Evolutionary conservation across 2,113 vertebrate genomes (phyloP).

Genomic region (Hirundichthys speculiger): DNA sequence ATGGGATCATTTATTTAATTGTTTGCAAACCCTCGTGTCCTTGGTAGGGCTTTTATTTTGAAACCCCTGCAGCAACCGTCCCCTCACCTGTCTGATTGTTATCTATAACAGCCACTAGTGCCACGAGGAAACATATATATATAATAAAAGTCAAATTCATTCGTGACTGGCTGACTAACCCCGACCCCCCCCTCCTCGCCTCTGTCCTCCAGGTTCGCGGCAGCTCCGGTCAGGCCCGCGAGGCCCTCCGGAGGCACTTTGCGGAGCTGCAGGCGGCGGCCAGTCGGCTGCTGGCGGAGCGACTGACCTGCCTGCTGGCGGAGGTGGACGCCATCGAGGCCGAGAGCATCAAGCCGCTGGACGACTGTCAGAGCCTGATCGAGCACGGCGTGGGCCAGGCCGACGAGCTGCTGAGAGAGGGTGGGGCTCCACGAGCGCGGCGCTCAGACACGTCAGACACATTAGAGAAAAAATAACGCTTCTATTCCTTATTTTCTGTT

Average conservation of each 20-base stretch:
- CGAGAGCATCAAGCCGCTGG: constrained; percentile 67
- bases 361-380: constrained; percentile 74
- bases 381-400: constrained; percentile 75
- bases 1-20: no score
- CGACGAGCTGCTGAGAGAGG: constrained; percentile 73
- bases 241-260: constrained; percentile 70
- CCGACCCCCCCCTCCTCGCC: background rate
- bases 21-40: no score
- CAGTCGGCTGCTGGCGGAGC: constrained; percentile 57
- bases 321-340: constrained; percentile 73
- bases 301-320: constrained; percentile 50
- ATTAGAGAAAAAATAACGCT: background rate
- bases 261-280: constrained; percentile 60
- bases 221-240: constrained; percentile 72
- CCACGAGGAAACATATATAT: no score
- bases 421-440: constrained; percentile 19
- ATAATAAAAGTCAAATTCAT: no score
- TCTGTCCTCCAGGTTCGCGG: constrained; percentile 55
- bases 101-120: no score
- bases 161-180: no score
- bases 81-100: no score
- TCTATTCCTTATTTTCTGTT: no score
- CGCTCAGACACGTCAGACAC: background rate
- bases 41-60: background rate
- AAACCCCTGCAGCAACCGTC: background rate